A percentile compares a stretch with the other conserved stretches of the same genome.
Evolutionary conservation across 2,797 vertebrate species (phyloP).

Genomic region (Rousettus madagascariensis): DNA sequence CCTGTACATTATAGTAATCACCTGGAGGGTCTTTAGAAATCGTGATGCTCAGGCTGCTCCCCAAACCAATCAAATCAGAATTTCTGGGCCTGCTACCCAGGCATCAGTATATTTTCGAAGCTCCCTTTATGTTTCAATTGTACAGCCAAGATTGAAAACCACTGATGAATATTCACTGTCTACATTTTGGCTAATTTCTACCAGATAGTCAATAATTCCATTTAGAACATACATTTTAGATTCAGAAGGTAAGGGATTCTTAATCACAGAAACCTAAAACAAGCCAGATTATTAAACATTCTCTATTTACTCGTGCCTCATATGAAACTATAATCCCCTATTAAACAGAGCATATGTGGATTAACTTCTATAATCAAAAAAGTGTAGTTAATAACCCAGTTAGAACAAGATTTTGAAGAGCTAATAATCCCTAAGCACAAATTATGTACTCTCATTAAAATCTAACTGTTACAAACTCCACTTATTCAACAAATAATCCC

Average conservation of each 20-base stretch:
- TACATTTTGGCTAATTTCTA: background rate
- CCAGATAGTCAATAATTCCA: background rate
- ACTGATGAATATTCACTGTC: background rate
- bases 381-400: conserved; percentile 74
- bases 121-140: background rate
- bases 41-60: background rate
- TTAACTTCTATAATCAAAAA: conserved; percentile 74
- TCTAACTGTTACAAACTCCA: conserved; percentile 60
- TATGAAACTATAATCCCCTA: conserved; percentile 66
- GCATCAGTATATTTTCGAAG: background rate
- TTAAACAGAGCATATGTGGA: conserved; percentile 67
- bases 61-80: background rate
- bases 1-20: too few species aligned
- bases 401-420: conserved; percentile 73
- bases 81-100: background rate
- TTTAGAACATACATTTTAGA: background rate
- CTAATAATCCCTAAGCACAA: conserved; percentile 74
- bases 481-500: conserved; percentile 60
- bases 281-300: conserved; percentile 44
- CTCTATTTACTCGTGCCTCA: conserved; percentile 44
- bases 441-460: conserved; percentile 74
- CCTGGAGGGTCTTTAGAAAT: background rate
- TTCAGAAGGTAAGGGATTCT: background rate
- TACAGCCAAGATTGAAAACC: background rate
- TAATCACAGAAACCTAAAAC: conserved; percentile 10